Evolutionary conservation across 2,113 vertebrate species (phyloP).

Genomic region (Gambusia holbrooki): DNA sequence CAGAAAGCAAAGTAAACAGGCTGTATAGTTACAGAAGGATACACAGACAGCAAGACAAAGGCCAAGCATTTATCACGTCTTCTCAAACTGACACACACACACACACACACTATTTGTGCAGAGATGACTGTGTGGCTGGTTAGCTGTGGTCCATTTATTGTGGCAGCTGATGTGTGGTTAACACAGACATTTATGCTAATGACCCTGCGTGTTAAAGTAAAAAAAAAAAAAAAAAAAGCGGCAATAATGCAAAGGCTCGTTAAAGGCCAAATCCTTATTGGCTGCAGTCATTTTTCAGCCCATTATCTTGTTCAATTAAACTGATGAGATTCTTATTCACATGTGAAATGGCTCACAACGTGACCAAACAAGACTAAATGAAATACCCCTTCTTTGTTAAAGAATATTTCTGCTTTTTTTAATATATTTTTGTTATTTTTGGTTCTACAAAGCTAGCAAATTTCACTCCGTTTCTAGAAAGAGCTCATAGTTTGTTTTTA

Average conservation of each 20-base stretch:
- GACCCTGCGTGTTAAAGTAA: conserved; percentile 29
- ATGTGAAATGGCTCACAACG: conserved; percentile 32
- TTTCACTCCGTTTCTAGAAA: not conserved
- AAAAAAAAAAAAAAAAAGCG: conserved; percentile 24
- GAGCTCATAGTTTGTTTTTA: not conserved
- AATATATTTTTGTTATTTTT: not conserved
- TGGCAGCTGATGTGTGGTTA: conserved; percentile 74
- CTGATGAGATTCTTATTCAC: conserved; percentile 58
- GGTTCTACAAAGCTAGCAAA: not conserved
- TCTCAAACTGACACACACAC: conserved; percentile 8
- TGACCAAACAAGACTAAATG: conserved; percentile 2
- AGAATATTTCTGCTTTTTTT: not conserved
- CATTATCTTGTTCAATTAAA: conserved; percentile 62
- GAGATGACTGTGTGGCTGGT: conserved; percentile 53
- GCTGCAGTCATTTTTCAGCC: conserved; percentile 53
- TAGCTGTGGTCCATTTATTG: conserved; percentile 68
- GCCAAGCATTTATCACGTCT: conserved; percentile 47
- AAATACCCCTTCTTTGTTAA: conserved; percentile 1
- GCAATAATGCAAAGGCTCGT: conserved; percentile 65
- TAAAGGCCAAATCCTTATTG: conserved; percentile 61
- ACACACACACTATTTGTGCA: conserved; percentile 43
- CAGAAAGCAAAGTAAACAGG: conserved; percentile 8
- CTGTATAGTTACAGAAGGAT: conserved; percentile 33
- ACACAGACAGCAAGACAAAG: conserved; percentile 44
- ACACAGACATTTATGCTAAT: conserved; percentile 76